These are phyloP conservation scores for Speoplatyrhinus poulsoni DNA, from an alignment of 2,113 vertebrate species.

Conservation along the genomic window DNA sequence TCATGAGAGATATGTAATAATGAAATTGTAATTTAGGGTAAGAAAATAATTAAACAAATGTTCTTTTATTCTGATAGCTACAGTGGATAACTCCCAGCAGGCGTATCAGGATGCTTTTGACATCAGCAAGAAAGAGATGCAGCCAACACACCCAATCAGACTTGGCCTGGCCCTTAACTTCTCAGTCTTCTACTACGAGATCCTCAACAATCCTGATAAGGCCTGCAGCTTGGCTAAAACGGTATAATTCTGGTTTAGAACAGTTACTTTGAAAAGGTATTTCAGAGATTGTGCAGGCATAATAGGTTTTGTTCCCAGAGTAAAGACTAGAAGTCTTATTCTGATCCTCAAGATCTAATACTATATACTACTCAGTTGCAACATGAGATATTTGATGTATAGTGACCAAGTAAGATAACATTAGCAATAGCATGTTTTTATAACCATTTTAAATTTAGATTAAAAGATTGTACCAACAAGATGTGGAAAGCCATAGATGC, in stretches of 20 bases:
- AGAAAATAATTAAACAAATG: neutral
- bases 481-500: too few species aligned
- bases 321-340: too few species aligned
- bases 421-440: too few species aligned
- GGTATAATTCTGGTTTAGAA: conserved; percentile 71
- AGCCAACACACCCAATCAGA: conserved; percentile 97
- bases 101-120: conserved; percentile 98
- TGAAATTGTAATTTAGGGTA: neutral
- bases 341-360: too few species aligned
- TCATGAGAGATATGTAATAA: neutral
- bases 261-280: neutral
- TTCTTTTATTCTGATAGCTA: conserved; percentile 74
- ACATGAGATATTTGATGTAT: too few species aligned
- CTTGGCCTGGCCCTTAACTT: conserved; percentile 98
- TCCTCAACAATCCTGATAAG: conserved; percentile 96
- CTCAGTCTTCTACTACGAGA: conserved; percentile 99
- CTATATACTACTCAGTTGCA: too few species aligned
- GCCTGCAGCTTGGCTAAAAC: conserved; percentile 96
- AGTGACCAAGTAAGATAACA: too few species aligned
- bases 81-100: conserved; percentile 91
- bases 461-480: too few species aligned
- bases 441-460: too few species aligned
- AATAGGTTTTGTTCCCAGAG: too few species aligned
- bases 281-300: neutral
- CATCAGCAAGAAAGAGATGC: conserved; percentile 99